Percentiles rank a stretch among this genome's conserved stretches.
These are phyloP conservation scores for Andrena bucephala DNA, from an alignment of 2,888 invertebrate species.

Conservation along the genomic window DNA sequence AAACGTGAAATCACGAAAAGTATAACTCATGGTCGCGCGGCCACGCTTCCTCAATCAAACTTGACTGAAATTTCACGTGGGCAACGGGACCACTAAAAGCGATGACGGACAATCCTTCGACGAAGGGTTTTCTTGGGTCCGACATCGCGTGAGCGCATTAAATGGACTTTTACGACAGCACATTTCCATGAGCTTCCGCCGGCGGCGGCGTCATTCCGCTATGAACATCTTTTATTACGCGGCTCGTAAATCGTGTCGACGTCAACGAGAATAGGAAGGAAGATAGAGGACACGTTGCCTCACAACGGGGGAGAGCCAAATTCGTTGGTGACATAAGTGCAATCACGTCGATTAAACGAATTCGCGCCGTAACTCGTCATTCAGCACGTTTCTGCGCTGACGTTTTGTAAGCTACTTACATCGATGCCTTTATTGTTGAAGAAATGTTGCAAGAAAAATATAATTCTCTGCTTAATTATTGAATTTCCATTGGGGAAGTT, in stretches of 20 bases:
- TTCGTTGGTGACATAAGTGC: conserved; percentile 76
- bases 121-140: conserved; percentile 23
- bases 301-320: conserved; percentile 52
- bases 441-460: neutral
- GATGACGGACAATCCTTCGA: conserved; percentile 20
- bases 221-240: conserved; percentile 66
- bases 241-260: conserved; percentile 61
- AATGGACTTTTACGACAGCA: conserved; percentile 55
- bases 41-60: neutral
- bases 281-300: conserved; percentile 33
- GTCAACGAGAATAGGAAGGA: conserved; percentile 69
- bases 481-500: no score
- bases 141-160: conserved; percentile 31
- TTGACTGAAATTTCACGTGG: conserved; percentile 28
- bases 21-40: neutral
- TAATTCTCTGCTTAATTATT: no score
- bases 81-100: conserved; percentile 16
- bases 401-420: neutral
- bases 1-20: neutral
- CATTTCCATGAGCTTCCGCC: conserved; percentile 64
- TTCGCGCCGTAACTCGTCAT: conserved; percentile 62
- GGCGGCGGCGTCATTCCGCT: conserved; percentile 38
- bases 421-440: neutral
- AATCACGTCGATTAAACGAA: conserved; percentile 75
- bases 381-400: conserved; percentile 22